Evolutionary conservation across 1,140 invertebrate genomes (phyloP), one percentile per base, ranked within the genome.

Genomic region (Physella acuta): DNA sequence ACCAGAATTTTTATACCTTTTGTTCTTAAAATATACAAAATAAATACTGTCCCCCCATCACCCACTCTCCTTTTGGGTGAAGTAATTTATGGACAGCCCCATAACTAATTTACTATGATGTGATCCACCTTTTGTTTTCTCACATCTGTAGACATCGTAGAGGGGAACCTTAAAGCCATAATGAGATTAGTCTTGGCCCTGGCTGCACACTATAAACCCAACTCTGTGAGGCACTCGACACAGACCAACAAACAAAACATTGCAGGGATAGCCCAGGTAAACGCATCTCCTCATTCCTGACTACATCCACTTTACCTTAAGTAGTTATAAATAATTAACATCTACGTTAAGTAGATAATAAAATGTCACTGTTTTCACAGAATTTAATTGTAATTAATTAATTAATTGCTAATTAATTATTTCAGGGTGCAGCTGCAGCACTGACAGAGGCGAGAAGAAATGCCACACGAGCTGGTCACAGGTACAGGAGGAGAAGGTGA

Each of bases 151-250:
- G 82, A 87, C 68, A 83, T 87, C 58, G 79, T 84, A 17, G 85
- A 86, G 24, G 87, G 87, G 1, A 87, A 87, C 64, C 73, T 87
- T 53, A 87, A 87, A 68, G 81, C 85, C 31, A 85, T 87, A 26
- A 87, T 87, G 86, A 72, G 86, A n/a, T 76, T 87, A 20, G 85
- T 87, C 26, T 75, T 87, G 33, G 86, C 87, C 1, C 72, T 87
- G 24, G 87, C 87, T 20, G 86, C 85, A 33, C 86, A 87, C 71
- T 87, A 85, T 68, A 87, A 87, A 73, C 86, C 86, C 8, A 80
- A 76, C 56, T 80, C 78, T 76, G 81, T 84, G 0, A 75, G 79
- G 69, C 81, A 79, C 58, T 76, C 78, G 1, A 62, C 72, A 0
- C 70, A 75, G 17, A 33, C 39, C 17, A 60, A 61, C 53, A 72